Percentiles rank a stretch among this genome's conserved stretches.
These are phyloP conservation scores for Melitaea athalia DNA, from an alignment of 2,888 invertebrate species.

Conservation along the genomic window DNA sequence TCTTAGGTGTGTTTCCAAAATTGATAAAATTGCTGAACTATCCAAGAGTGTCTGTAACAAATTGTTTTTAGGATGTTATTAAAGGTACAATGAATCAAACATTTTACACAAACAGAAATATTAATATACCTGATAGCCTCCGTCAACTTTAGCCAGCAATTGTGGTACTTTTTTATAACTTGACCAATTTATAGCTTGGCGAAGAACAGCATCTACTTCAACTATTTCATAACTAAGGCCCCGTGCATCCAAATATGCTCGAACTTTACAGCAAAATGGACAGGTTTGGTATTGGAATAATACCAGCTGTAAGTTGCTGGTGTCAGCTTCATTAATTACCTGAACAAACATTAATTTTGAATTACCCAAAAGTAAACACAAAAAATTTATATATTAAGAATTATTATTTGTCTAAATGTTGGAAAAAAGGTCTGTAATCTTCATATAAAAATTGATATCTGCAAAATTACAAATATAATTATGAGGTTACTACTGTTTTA, in stretches of 20 bases:
- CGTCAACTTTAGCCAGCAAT: constrained; percentile 87
- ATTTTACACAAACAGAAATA: background rate
- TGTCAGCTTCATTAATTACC: constrained; percentile 85
- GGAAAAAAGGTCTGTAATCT: no score
- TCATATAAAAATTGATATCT: no score
- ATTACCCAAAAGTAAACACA: background rate
- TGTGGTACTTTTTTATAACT: constrained; percentile 97
- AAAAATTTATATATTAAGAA: no score
- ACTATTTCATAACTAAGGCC: constrained; percentile 97
- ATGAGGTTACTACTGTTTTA: no score
- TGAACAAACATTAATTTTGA: constrained; percentile 56
- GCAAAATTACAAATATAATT: no score
- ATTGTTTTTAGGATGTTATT: background rate
- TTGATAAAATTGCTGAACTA: constrained; percentile 96
- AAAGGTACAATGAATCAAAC: background rate
- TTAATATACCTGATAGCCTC: constrained; percentile 85
- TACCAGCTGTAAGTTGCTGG: constrained; percentile 87
- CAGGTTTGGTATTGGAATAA: constrained; percentile 98
- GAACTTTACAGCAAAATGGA: constrained; percentile 97
- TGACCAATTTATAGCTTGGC: constrained; percentile 96
- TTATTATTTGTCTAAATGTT: no score
- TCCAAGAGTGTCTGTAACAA: constrained; percentile 91
- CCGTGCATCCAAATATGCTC: constrained; percentile 94
- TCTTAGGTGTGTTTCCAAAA: constrained; percentile 89
- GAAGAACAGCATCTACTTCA: constrained; percentile 97